These are phyloP conservation scores for Lepus townsendii DNA, from an alignment of 2,797 vertebrate genomes.

Conservation along the genomic window DNA sequence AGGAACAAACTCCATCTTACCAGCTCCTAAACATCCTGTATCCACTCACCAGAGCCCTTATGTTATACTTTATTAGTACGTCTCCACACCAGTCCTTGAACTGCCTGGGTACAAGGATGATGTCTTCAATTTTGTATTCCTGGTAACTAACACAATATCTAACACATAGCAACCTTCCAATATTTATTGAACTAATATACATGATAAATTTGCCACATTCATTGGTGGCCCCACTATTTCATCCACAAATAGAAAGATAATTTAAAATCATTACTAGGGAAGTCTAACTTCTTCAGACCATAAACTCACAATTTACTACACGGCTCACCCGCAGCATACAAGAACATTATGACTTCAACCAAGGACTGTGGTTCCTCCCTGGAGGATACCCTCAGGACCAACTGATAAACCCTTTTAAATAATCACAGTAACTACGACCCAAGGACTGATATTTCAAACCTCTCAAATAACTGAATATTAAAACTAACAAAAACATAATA, in stretches of 20 bases:
- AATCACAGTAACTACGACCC: too few species aligned
- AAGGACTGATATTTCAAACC: not conserved
- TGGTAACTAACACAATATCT: not conserved
- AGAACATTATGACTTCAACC: not conserved
- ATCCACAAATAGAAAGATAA: conserved; percentile 52
- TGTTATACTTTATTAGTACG: not conserved
- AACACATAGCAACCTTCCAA: not conserved
- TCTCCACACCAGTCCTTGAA: not conserved
- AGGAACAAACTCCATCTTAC: not conserved
- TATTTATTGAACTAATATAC: conserved; percentile 12
- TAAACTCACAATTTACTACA: not conserved
- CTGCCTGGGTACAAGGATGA: not conserved
- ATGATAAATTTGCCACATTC: not conserved
- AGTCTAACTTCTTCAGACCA: conserved; percentile 17
- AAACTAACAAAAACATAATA: not conserved
- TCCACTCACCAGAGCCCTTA: not conserved
- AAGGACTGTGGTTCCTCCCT: not conserved
- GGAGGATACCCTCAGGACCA: not conserved
- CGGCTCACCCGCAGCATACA: not conserved
- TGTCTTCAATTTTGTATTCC: not conserved
- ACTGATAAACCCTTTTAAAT: not conserved
- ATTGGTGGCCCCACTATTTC: conserved; percentile 7
- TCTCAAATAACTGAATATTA: not conserved
- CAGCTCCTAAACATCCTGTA: not conserved
- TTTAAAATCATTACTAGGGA: conserved; percentile 24